These are phyloP conservation scores for Coracias cyanogaster DNA, from an alignment of 2,797 vertebrate species.

Conservation along the genomic window DNA sequence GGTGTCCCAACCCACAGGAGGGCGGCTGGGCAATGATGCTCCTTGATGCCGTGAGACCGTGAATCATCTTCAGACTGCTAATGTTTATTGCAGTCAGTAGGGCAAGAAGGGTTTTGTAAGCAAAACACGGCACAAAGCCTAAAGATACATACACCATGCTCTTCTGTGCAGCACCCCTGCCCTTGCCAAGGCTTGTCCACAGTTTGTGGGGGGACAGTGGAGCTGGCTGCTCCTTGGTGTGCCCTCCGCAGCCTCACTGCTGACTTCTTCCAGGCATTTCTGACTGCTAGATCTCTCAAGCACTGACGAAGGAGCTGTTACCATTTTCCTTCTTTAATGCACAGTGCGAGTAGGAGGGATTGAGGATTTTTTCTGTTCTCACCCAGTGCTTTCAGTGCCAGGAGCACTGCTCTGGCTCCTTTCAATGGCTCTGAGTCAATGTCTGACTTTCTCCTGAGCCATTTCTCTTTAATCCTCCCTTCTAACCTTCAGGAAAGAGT, in stretches of 20 bases:
- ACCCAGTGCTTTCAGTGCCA: neutral
- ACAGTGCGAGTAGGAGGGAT: neutral
- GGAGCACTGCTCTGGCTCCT: neutral
- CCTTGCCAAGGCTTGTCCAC: too few species aligned
- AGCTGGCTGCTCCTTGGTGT: neutral
- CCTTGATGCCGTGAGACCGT: neutral
- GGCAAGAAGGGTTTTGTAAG: neutral
- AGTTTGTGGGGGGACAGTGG: neutral
- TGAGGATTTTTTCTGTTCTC: neutral
- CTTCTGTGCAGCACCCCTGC: neutral
- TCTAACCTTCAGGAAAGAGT: neutral
- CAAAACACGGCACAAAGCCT: neutral
- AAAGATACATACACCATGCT: neutral
- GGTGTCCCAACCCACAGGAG: fast-evolving
- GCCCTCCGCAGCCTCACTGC: neutral
- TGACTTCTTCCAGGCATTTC: neutral
- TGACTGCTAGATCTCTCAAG: neutral
- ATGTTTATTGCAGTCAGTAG: neutral
- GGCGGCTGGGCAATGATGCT: fast-evolving
- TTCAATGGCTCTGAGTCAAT: slow-evolving; percentile 11
- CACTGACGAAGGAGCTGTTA: neutral
- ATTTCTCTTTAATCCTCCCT: neutral
- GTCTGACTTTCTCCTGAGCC: slow-evolving; percentile 21
- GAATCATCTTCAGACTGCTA: neutral
- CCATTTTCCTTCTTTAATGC: neutral